phyloP scores from a whole-genome alignment of 2,888 invertebrate species.

The Drosophila trichaetosa region DNA sequence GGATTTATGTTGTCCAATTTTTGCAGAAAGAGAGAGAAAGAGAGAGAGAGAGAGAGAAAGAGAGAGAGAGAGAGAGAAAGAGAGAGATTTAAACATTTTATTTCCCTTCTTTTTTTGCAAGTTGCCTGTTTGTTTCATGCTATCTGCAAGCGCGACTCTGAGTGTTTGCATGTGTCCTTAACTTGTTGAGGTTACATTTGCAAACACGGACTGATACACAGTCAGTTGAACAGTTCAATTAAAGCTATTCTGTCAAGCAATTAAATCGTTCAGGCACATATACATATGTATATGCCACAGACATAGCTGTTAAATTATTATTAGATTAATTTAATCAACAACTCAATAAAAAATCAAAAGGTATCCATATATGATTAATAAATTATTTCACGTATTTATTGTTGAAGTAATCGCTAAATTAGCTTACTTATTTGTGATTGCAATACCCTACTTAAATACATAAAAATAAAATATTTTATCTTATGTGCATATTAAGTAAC shows the following conservation, averaged over 20 bases:
- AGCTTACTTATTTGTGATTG: neutral
- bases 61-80: conserved; percentile 10
- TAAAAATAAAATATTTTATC: neutral
- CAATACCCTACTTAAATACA: neutral
- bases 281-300: neutral
- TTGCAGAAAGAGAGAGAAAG: conserved; percentile 61
- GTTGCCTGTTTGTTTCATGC: neutral
- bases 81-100: conserved; percentile 20
- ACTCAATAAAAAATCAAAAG: neutral
- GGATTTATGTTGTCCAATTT: conserved; percentile 38
- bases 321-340: too few relatives aligned
- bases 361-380: neutral
- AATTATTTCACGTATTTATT: neutral
- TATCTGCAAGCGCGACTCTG: neutral
- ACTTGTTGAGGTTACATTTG: conserved; percentile 11
- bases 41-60: neutral
- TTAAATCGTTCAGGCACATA: neutral
- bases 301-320: neutral
- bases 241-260: neutral
- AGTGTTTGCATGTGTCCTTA: conserved; percentile 18
- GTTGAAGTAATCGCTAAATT: neutral
- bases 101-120: neutral
- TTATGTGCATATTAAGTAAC: neutral
- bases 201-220: neutral
- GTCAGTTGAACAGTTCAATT: conserved; percentile 2